Conservation (phyloP, 2,888 invertebrate species). For the Drosophila suboccidentalis region DNA sequence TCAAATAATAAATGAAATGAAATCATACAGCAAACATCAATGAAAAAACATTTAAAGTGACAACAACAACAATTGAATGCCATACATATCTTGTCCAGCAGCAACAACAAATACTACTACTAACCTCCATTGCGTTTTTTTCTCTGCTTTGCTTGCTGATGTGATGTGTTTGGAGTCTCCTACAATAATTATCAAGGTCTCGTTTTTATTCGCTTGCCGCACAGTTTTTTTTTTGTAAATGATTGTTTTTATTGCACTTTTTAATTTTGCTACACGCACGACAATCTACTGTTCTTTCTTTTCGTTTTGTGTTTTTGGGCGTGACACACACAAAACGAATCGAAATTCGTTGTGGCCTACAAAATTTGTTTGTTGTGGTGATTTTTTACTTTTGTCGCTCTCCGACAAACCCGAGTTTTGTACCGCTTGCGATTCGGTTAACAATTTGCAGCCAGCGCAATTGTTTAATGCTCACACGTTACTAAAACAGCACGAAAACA, state of each 20-base stretch:
- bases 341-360: conserved; percentile 51
- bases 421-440: conserved; percentile 18
- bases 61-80: conserved; percentile 20
- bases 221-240: conserved; percentile 42
- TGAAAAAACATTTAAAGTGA: conserved; percentile 53
- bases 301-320: conserved; percentile 65
- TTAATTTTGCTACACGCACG: conserved; percentile 62
- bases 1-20: conserved; percentile 62
- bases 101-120: conserved; percentile 50
- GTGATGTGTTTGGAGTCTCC: conserved; percentile 31
- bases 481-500: conserved; percentile 48
- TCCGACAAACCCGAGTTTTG: conserved; percentile 40
- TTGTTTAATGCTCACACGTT: conserved; percentile 54
- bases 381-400: conserved; percentile 27
- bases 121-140: conserved; percentile 74
- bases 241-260: conserved; percentile 48
- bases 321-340: conserved; percentile 68
- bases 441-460: conserved; percentile 68
- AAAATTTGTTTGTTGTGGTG: conserved; percentile 46
- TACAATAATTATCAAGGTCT: conserved; percentile 46
- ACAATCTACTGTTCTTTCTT: conserved; percentile 39
- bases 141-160: conserved; percentile 31
- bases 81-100: conserved; percentile 31
- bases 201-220: conserved; percentile 48
- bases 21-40: conserved; percentile 74